Evolutionary conservation across 2,888 invertebrate species (phyloP).

Genomic region (Eupithecia exiguata): DNA sequence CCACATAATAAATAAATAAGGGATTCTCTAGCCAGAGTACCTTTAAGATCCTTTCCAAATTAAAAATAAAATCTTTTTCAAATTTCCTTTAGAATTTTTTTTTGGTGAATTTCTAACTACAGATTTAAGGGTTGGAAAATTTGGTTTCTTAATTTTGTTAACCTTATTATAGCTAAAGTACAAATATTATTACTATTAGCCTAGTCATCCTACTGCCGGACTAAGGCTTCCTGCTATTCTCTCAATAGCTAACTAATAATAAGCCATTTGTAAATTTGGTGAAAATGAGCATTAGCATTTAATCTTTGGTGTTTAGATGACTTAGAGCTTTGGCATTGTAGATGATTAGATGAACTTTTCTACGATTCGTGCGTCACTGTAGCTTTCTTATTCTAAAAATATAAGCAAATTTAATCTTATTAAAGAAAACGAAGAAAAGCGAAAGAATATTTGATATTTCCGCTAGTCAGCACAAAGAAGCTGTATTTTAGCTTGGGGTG

Average conservation of each 20-base stretch:
- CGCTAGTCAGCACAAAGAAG: neutral
- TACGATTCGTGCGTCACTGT: slow-evolving; percentile 62
- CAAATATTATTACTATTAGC: no score
- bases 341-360: slow-evolving; percentile 39
- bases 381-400: slow-evolving; percentile 64
- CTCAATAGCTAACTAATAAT: no score
- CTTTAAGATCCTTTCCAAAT: no score
- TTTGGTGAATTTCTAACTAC: no score
- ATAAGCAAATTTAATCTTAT: neutral
- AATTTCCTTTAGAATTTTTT: no score
- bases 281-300: slow-evolving; percentile 41
- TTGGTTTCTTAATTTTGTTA: no score
- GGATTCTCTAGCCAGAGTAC: no score
- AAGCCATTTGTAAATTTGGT: neutral
- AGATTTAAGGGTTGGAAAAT: no score
- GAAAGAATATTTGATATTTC: slow-evolving; percentile 18
- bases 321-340: slow-evolving; percentile 69
- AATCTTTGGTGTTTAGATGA: slow-evolving; percentile 67
- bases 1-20: neutral
- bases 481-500: neutral
- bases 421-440: neutral
- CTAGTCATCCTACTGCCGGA: no score
- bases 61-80: no score
- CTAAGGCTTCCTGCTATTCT: no score
- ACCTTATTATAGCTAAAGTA: no score